Base-by-base conservation (phyloP, 1,140 invertebrate genomes). In the Bombyx mandarina region DNA sequence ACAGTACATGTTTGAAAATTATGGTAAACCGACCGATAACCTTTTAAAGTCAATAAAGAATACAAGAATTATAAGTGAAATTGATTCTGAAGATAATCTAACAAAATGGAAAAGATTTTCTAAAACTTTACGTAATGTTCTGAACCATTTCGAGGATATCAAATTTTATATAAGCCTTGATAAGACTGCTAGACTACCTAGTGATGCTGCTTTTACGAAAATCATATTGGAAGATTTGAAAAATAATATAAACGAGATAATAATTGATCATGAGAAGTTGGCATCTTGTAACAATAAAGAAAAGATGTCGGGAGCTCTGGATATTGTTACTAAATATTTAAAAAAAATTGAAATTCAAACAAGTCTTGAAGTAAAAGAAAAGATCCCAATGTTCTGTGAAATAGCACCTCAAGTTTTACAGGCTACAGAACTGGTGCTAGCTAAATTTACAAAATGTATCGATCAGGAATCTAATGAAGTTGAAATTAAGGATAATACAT, bases 131-230 rank as follows among this genome's bases (percentile, higher is more conserved):
- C 70, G 83, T 7, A 78, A 77, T 52, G 63, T 77, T 45, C 63
- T 85, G 12, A 86, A 85, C 67, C 83, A 86, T 66, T 87, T 87
- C 64, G 83, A 83, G 66, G 83, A 87, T 61, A 75, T 87, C 2
- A 87, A 87, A 49, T 87, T 87, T 67, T 86, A 86, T 62, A 80
- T 86, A 44, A 86, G 82, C 64, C 65, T 86, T n/a, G 83, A 86
- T 65, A 86, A 83, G 74, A 83, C 83, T 9, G 83, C 83, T 6
- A 73, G 83, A 60, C 56, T 82, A 47, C 83, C 83, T 12, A 80
- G 69, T 73, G 83, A 86, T 57, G 67, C 79, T 5, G 66, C 69
- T 54, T 77, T 85, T 62, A 85, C 80, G 3, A 84, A 82, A 72
- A 72, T 80, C 43, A 71, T 86, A 54, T 58, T 86, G 45, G 60